Evolutionary conservation across 2,888 invertebrate genomes (phyloP).

Genomic region (Yponomeuta evonymella): DNA sequence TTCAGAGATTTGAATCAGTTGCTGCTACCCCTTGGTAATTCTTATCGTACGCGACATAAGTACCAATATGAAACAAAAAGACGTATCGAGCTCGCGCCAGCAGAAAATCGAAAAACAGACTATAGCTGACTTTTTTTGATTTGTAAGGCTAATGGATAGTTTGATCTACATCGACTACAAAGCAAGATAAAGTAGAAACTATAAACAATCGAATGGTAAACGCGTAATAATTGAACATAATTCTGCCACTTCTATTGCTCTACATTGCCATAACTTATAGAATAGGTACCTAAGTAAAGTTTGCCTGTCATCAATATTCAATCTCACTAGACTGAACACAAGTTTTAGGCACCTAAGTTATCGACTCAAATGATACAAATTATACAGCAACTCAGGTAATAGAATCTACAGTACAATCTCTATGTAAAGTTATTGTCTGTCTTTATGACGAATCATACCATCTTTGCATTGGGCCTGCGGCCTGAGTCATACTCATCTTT

Average conservation of each 20-base stretch:
- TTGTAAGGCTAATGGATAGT: no score
- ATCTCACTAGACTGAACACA: no score
- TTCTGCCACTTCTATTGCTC: no score
- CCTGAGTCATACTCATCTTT: not conserved
- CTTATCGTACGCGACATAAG: no score
- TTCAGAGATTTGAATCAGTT: not conserved
- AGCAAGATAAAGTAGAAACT: not conserved
- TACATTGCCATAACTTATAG: no score
- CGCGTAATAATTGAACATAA: no score
- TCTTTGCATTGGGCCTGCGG: not conserved
- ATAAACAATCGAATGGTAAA: not conserved
- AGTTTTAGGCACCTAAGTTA: no score
- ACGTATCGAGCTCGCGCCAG: not conserved
- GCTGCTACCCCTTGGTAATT: not conserved
- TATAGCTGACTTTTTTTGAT: not conserved
- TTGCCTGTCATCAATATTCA: no score
- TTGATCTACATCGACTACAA: no score
- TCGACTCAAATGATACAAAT: no score
- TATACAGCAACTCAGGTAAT: not conserved
- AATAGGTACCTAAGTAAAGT: no score
- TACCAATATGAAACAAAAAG: not conserved
- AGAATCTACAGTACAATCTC: not conserved
- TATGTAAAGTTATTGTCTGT: not conserved
- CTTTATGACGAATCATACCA: not conserved
- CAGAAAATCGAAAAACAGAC: not conserved